phyloP scores from a whole-genome alignment of 1,140 invertebrate genomes.

The Sycophaga agraensis region DNA sequence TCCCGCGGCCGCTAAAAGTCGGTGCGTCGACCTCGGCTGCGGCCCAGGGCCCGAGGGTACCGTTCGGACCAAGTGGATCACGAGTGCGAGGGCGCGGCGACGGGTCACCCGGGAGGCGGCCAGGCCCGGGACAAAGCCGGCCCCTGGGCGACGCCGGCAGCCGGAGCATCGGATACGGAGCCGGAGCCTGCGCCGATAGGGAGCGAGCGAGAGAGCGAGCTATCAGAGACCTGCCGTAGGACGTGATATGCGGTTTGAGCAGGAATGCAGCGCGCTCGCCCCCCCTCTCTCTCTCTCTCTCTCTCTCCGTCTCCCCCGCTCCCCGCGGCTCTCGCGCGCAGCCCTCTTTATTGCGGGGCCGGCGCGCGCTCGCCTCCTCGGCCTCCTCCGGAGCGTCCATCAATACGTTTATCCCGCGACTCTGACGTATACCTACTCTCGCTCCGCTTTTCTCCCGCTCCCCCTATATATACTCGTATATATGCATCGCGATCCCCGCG shows the following conservation, averaged over 20 bases:
- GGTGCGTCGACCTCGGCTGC: no score
- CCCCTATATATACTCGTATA: background rate
- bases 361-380: no score
- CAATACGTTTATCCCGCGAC: conserved; percentile 1
- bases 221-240: conserved; percentile 10
- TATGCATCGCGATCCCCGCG: background rate
- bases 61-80: no score
- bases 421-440: background rate
- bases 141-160: no score
- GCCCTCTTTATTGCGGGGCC: background rate
- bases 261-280: background rate
- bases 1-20: no score
- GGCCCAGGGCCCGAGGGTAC: no score
- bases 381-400: background rate
- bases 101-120: no score
- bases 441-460: background rate
- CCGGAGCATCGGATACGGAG: no score
- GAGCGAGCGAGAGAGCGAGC: background rate
- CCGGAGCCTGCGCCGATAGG: no score
- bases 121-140: no score
- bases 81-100: no score
- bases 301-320: background rate
- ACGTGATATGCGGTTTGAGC: conserved; percentile 17
- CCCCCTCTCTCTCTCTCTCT: background rate
- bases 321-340: background rate